Conservation (phyloP, 2,888 invertebrate genomes). For the Orthonychiurus folsomi region DNA sequence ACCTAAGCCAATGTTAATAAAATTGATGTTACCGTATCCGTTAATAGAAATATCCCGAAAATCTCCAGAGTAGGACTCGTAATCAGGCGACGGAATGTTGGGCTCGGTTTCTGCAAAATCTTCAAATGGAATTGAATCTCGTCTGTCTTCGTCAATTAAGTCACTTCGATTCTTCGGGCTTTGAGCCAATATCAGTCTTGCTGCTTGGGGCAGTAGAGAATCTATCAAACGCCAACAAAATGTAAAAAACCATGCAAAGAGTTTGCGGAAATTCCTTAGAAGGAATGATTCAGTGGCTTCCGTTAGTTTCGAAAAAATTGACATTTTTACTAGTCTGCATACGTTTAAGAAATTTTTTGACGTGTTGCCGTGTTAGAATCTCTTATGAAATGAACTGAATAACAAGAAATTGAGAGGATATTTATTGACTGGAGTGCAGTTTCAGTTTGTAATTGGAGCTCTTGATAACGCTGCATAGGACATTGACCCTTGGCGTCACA, state of each 20-base stretch:
- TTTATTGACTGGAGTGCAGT: no score
- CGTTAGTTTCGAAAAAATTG: background rate
- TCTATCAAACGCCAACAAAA: slow-evolving; percentile 20
- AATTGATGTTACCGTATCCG: slow-evolving; percentile 39
- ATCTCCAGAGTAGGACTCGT: slow-evolving; percentile 31
- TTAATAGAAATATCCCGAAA: slow-evolving; percentile 32
- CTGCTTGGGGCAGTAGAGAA: slow-evolving; percentile 38
- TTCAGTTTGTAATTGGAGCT: no score
- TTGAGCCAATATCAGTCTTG: slow-evolving; percentile 34
- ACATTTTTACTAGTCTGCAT: background rate
- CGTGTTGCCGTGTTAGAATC: no score
- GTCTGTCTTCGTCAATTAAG: slow-evolving; percentile 14
- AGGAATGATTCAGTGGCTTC: no score
- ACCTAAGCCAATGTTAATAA: background rate
- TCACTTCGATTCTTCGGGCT: slow-evolving; percentile 25
- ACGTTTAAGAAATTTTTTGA: background rate
- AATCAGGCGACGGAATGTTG: slow-evolving; percentile 16
- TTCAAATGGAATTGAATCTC: slow-evolving; percentile 8
- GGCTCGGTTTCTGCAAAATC: slow-evolving; percentile 13
- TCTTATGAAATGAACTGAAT: no score
- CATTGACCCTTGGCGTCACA: no score
- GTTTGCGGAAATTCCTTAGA: background rate
- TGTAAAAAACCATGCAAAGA: no score
- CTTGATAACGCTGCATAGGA: no score
- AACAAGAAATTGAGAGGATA: no score